Evolutionary conservation across 2,888 invertebrate species (phyloP).

Genomic region (Ennomos erosarius): DNA sequence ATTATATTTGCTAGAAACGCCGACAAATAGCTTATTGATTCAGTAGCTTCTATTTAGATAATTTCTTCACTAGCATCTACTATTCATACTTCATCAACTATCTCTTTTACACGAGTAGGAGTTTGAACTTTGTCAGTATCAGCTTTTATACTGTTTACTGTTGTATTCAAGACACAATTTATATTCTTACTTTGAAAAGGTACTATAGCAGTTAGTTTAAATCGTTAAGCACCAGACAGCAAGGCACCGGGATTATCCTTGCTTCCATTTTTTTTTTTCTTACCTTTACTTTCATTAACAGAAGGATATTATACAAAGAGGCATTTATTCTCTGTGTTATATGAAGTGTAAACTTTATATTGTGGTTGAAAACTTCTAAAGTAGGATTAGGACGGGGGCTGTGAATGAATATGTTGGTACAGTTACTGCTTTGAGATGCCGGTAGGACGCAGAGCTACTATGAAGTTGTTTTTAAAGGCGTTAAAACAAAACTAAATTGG

Average conservation of each 20-base stretch:
- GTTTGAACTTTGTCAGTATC: slow-evolving; percentile 6
- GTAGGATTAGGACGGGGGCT: slow-evolving; percentile 61
- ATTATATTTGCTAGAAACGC: slow-evolving; percentile 8
- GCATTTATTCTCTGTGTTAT: slow-evolving; percentile 54
- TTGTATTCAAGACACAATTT: background rate
- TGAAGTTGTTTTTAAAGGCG: slow-evolving; percentile 15
- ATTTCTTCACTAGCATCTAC: slow-evolving; percentile 36
- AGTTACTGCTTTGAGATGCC: slow-evolving; percentile 49
- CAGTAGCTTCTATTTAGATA: slow-evolving; percentile 20
- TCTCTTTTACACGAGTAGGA: background rate
- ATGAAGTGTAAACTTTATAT: slow-evolving; percentile 70
- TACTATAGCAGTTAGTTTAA: slow-evolving; percentile 25
- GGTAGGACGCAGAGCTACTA: slow-evolving; percentile 15
- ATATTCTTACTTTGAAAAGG: slow-evolving; percentile 13
- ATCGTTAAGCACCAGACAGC: slow-evolving; percentile 55
- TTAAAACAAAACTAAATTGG: slow-evolving; percentile 22
- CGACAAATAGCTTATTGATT: slow-evolving; percentile 23
- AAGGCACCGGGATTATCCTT: slow-evolving; percentile 67
- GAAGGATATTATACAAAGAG: slow-evolving; percentile 36
- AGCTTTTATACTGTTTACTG: background rate
- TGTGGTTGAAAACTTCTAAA: slow-evolving; percentile 48
- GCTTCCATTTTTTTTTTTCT: slow-evolving; percentile 37
- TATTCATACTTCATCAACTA: slow-evolving; percentile 34
- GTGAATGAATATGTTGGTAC: slow-evolving; percentile 42
- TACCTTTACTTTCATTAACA: slow-evolving; percentile 33